Base-by-base conservation (phyloP, 2,888 invertebrate genomes). In the Lumbricus terrestris region DNA sequence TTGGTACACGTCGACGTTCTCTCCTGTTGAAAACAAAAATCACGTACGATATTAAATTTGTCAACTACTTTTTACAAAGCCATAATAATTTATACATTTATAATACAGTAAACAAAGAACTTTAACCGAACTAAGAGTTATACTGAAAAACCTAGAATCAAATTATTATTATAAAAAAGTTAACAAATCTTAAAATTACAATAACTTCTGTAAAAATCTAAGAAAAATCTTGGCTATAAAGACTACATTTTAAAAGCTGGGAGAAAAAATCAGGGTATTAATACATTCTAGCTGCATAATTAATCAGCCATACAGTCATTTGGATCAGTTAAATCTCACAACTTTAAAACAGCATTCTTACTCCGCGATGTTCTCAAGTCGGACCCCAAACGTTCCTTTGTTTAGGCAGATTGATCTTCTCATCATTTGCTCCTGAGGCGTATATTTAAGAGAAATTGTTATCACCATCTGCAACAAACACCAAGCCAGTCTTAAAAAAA, bases 281-380 rank as follows among this genome's bases (percentile, higher is more conserved):
- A 42, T 16, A 42, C 16, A 42, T 15, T 42, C 6, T 16, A 13
- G 42, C 16, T 42, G 15, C 6, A 11, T 2, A 42, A 42, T 18
- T 42, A 16, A 42, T 42, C 42, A 11, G 18, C 2, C 18, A 42
- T 16, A 42, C 42, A n/a, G n/a, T n/a, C 20, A 47, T 23, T 47
- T 3, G 23, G 11, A 69, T 69, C 29, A 69, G n/a, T 69, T 29
- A n/a, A 69, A 69, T 69, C 69, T n/a, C 69, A 69, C 29, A n/a
- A 69, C n/a, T 69, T 8, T 69, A 1, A n/a, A n/a, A 8, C n/a
- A n/a, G 47, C 18, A 88, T 33, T n/a, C 42, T 97, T 95, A 98
- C 98, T 97, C 97, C 96, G 97, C 97, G 93, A 97, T 97, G 95
- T 97, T 97, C 93, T 97, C 96, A 95, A 98, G 97, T 96, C 97